Evolutionary conservation across 2,113 vertebrate genomes (phyloP), one percentile per base, ranked within the genome.

Genomic region (Myxocyprinus asiaticus): DNA sequence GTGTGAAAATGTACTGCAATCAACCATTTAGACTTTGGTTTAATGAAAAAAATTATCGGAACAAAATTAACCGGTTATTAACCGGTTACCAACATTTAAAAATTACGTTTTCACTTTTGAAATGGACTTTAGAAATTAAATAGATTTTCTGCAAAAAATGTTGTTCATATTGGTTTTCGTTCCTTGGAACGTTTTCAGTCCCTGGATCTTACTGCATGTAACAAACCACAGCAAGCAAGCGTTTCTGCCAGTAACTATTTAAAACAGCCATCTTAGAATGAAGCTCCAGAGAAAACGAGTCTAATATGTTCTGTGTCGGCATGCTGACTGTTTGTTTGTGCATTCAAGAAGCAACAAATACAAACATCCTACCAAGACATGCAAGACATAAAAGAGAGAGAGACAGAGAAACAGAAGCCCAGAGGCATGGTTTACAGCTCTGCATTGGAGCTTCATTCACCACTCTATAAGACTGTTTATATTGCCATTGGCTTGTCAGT

Each of bases 161-260:
- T n/a, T n/a, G n/a, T n/a, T n/a, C n/a, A n/a, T n/a, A n/a, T n/a
- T n/a, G n/a, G n/a, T n/a, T n/a, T n/a, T n/a, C n/a, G n/a, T n/a
- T n/a, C n/a, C n/a, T n/a, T n/a, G n/a, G n/a, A n/a, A n/a, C n/a
- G n/a, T n/a, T n/a, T n/a, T n/a, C n/a, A n/a, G n/a, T n/a, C n/a
- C n/a, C n/a, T n/a, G n/a, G 9, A 65, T 71, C 67, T 17, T 17
- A 10, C 65, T 43, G 64, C 50, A 44, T 76, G 77, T 64, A 79
- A 80, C 72, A 80, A 64, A 55, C 48, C 77, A 64, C 48, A 71
- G 42, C 47, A 64, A 63, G 50, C 56, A 11, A 43, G 12, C n/a
- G 7, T 48, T 82, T 58, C 50, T 76, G 70, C 43, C 64, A 75
- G n/a, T 71, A 62, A 79, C 43, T 66, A 22, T 79, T 76, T 79